Percentiles rank a stretch among this genome's conserved stretches.
phyloP scores from a whole-genome alignment of 1,140 invertebrate genomes.

The Cydia strobilella region DNA sequence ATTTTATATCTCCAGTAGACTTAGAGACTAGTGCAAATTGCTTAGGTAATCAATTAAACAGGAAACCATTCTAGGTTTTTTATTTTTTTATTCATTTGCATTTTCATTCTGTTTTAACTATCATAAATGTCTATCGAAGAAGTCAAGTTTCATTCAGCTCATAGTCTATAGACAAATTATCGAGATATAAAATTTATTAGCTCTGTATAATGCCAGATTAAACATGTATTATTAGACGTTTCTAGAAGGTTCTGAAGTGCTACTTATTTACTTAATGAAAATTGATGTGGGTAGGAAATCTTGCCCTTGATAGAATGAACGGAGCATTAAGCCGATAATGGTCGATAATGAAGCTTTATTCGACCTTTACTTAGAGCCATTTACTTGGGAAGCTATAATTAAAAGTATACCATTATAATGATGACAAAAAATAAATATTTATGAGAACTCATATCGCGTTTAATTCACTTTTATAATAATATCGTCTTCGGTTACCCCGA shows the following conservation, averaged over 20 bases:
- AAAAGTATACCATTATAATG: no score
- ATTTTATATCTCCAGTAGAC: no score
- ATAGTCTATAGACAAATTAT: no score
- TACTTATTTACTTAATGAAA: conserved; percentile 20
- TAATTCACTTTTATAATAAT: no score
- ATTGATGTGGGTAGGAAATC: conserved; percentile 14
- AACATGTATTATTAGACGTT: background rate
- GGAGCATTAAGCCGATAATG: background rate
- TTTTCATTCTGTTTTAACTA: background rate
- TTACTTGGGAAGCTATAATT: background rate
- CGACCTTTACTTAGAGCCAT: background rate
- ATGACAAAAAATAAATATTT: no score
- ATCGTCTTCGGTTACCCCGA: no score
- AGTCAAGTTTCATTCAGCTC: no score
- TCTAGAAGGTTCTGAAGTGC: background rate
- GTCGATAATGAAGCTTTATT: conserved; percentile 8
- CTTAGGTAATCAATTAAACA: no score
- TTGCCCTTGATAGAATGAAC: background rate
- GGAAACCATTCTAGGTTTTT: no score
- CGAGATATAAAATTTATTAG: background rate
- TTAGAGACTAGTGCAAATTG: no score
- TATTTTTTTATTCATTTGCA: background rate
- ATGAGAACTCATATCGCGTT: no score
- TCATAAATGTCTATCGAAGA: background rate
- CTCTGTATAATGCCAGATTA: background rate